phyloP scores from a whole-genome alignment of 2,113 vertebrate genomes.

The Amblyornis subalaris region DNA sequence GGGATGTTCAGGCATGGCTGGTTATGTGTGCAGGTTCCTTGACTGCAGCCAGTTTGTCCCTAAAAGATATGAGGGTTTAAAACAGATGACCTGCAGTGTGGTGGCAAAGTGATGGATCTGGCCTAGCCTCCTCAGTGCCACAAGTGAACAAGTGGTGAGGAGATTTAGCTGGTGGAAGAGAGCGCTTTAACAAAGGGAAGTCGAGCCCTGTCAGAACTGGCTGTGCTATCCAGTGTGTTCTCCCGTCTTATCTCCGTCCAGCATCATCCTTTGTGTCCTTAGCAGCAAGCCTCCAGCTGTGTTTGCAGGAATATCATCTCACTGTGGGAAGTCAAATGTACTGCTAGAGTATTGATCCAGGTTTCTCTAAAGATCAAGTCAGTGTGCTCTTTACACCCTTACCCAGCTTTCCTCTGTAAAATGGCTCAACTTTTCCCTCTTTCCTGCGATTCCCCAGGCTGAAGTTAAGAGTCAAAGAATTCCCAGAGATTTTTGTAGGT shows the following conservation, averaged over 20 bases:
- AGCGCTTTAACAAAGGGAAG: not conserved
- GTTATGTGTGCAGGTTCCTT: not conserved
- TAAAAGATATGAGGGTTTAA: not conserved
- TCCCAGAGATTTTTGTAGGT: not conserved
- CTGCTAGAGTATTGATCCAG: not conserved
- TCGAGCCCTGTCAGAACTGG: not conserved
- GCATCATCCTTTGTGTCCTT: not conserved
- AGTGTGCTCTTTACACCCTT: not conserved
- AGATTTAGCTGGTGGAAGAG: not conserved
- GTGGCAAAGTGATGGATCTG: not conserved
- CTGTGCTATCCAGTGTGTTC: not conserved
- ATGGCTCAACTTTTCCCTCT: not conserved
- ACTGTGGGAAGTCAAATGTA: not conserved
- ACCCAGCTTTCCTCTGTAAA: not conserved
- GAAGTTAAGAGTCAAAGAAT: not conserved
- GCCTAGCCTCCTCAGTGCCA: not conserved
- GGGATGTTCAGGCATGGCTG: not conserved
- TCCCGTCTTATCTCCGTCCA: not conserved
- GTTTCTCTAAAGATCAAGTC: not conserved
- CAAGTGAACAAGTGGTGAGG: not conserved
- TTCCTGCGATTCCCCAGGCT: not conserved
- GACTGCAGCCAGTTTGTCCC: not conserved
- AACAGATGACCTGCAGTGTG: not conserved
- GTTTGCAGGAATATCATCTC: not conserved
- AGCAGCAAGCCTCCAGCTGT: not conserved